A percentile compares a stretch with the other conserved stretches of the same genome.
phyloP scores from a whole-genome alignment of 2,888 invertebrate species.

The Macroteleia sp. region DNA sequence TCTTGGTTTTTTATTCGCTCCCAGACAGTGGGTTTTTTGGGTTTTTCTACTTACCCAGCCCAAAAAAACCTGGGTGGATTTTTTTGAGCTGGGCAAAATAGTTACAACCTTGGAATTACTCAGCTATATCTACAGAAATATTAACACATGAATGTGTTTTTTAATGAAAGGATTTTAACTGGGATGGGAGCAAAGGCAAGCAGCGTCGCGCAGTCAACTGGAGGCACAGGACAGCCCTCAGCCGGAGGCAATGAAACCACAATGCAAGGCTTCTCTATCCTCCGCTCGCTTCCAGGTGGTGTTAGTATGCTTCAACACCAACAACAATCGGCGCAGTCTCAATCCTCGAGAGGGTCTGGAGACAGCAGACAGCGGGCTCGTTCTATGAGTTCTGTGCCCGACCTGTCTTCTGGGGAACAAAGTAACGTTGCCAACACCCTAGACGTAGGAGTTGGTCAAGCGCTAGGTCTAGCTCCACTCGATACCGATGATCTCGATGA shows the following conservation, averaged over 20 bases:
- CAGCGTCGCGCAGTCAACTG: conserved; percentile 86
- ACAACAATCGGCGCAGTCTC: conserved; percentile 79
- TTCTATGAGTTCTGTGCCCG: conserved; percentile 93
- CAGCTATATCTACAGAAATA: no score
- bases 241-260: conserved; percentile 87
- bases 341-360: conserved; percentile 78
- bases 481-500: conserved; percentile 87
- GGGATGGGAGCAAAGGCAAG: conserved; percentile 94
- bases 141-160: no score
- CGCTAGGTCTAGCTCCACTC: conserved; percentile 89
- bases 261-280: conserved; percentile 88
- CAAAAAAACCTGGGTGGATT: no score
- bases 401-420: conserved; percentile 86
- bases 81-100: no score
- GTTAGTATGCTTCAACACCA: conserved; percentile 90
- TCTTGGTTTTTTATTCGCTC: no score
- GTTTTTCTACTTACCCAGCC: no score
- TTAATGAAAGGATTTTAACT: conserved; percentile 36
- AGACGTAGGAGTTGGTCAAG: conserved; percentile 87
- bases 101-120: no score
- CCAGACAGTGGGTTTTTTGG: no score
- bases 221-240: conserved; percentile 89
- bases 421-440: conserved; percentile 87
- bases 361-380: conserved; percentile 89
- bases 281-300: conserved; percentile 88